Evolutionary conservation across 2,797 vertebrate species (phyloP).

Genomic region (Platyrinchus mystaceus): DNA sequence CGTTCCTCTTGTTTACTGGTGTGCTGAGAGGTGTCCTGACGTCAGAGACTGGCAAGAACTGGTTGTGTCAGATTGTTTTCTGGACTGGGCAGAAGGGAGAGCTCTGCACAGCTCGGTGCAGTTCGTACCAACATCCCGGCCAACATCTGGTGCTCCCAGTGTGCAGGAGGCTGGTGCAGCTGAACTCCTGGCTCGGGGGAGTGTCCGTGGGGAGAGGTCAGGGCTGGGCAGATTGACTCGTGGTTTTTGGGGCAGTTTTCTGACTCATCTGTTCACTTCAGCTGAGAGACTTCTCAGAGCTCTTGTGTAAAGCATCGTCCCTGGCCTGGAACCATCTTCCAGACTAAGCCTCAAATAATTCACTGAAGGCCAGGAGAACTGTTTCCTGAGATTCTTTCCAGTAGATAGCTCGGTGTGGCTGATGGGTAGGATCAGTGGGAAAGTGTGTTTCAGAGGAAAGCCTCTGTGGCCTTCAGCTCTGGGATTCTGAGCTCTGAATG

Average conservation of each 20-base stretch:
- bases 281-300: background rate
- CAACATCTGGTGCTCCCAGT: background rate
- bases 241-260: background rate
- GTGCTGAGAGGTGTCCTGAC: background rate
- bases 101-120: background rate
- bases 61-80: constrained; percentile 24
- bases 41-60: background rate
- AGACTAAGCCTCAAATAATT: background rate
- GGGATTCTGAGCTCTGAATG: background rate
- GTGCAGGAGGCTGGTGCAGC: background rate
- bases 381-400: background rate
- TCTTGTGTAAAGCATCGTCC: background rate
- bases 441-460: background rate
- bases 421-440: background rate
- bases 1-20: background rate
- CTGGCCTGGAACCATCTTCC: background rate
- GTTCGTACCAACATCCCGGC: background rate
- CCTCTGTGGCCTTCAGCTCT: background rate
- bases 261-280: background rate
- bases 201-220: background rate
- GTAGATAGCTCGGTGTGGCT: background rate
- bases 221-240: background rate
- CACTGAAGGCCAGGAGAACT: background rate
- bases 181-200: background rate
- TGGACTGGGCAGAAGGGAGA: background rate